Conservation (phyloP, 2,113 vertebrate species). For the Psammodynastes pulverulentus region DNA sequence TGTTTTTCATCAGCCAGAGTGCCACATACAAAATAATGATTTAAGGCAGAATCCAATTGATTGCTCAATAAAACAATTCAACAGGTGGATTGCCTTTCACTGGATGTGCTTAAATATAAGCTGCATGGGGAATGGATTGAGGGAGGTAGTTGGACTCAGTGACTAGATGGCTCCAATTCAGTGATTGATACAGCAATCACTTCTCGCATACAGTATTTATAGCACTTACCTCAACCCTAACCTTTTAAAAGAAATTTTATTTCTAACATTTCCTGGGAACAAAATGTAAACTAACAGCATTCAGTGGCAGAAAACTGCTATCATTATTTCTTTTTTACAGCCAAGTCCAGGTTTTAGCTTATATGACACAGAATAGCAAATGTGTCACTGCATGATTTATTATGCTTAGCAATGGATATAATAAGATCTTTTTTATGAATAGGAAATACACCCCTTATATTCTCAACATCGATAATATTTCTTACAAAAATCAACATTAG, state of each 20-base stretch:
- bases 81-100: background rate
- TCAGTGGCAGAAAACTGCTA: background rate
- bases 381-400: conserved; percentile 13
- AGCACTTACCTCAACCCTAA: background rate
- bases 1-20: background rate
- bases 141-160: background rate
- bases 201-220: background rate
- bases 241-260: background rate
- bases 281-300: background rate
- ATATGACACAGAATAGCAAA: background rate
- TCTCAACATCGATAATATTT: conserved; percentile 36
- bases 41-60: background rate
- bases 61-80: background rate
- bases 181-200: background rate
- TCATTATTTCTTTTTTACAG: background rate
- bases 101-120: background rate
- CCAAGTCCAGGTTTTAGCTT: conserved; percentile 13
- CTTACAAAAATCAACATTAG: conserved; percentile 42
- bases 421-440: conserved; percentile 10
- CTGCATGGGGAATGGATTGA: background rate
- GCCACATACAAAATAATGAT: background rate
- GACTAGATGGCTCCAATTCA: background rate
- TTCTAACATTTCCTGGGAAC: background rate
- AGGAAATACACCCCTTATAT: conserved; percentile 1
- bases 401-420: conserved; percentile 20